A percentile compares a stretch with the other conserved stretches of the same genome.
phyloP scores from a whole-genome alignment of 2,113 vertebrate genomes.

The Henicopernis longicauda region DNA sequence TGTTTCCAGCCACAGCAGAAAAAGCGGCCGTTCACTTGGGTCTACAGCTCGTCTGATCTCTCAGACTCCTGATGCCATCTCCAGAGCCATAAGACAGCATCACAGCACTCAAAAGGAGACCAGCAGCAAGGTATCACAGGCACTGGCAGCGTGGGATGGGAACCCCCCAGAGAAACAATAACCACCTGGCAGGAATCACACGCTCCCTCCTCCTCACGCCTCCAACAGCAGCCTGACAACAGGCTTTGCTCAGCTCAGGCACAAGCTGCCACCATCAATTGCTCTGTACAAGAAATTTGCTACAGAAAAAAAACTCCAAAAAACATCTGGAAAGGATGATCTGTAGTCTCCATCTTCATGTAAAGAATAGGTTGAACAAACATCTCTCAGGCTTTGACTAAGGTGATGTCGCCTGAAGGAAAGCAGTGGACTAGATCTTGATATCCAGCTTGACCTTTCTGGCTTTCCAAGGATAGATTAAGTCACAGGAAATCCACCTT shows the following conservation, averaged over 20 bases:
- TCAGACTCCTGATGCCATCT: fast-evolving
- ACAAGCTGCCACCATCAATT: neutral
- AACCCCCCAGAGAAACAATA: neutral
- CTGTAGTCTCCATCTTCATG: neutral
- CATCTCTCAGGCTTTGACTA: neutral
- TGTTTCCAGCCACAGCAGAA: neutral
- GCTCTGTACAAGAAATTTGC: neutral
- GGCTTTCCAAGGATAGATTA: neutral
- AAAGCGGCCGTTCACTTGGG: neutral
- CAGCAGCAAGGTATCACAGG: neutral
- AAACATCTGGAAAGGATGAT: neutral
- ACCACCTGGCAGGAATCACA: neutral
- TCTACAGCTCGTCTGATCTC: neutral
- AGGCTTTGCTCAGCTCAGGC: neutral
- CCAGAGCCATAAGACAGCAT: neutral
- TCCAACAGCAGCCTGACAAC: neutral
- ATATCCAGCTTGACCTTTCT: neutral
- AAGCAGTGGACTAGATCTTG: neutral
- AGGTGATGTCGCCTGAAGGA: neutral
- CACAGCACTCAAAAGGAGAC: neutral
- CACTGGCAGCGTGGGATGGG: neutral
- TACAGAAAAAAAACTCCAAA: neutral
- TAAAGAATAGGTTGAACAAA: neutral
- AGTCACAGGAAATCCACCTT: neutral
- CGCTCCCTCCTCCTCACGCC: neutral